These are phyloP conservation scores for Hyalella azteca DNA, from an alignment of 2,888 invertebrate species.

Conservation along the genomic window DNA sequence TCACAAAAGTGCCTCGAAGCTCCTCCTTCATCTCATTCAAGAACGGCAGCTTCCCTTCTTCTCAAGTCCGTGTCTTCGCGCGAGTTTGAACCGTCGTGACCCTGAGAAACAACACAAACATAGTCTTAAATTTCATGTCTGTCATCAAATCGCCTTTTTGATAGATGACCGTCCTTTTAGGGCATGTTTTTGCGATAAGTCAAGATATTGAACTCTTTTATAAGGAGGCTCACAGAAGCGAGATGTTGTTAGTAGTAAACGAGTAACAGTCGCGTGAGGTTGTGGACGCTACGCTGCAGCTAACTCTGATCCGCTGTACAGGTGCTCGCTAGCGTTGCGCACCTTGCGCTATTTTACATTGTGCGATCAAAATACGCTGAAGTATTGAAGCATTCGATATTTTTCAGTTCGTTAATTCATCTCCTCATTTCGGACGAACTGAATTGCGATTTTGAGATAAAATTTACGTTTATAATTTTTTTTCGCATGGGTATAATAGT, in stretches of 20 bases:
- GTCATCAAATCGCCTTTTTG: background rate
- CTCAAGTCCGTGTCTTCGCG: background rate
- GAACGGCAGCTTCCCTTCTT: background rate
- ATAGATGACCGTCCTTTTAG: background rate
- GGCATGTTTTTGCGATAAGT: background rate
- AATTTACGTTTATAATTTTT: too few relatives aligned
- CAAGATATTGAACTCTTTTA: background rate
- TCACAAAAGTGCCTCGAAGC: conserved; percentile 28
- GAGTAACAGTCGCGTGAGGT: conserved; percentile 12
- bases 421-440: too few relatives aligned
- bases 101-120: background rate
- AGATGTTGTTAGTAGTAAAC: conserved; percentile 5
- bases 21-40: conserved; percentile 22
- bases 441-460: too few relatives aligned
- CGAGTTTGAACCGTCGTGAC: background rate
- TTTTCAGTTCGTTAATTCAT: too few relatives aligned
- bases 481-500: too few relatives aligned
- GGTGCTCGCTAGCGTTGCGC: too few relatives aligned
- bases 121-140: background rate
- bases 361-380: too few relatives aligned
- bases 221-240: background rate
- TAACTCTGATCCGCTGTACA: too few relatives aligned
- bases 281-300: background rate
- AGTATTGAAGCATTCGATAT: too few relatives aligned
- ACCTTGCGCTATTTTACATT: too few relatives aligned